Evolutionary conservation across 2,113 vertebrate species (phyloP).

Genomic region (Corapipo altera): DNA sequence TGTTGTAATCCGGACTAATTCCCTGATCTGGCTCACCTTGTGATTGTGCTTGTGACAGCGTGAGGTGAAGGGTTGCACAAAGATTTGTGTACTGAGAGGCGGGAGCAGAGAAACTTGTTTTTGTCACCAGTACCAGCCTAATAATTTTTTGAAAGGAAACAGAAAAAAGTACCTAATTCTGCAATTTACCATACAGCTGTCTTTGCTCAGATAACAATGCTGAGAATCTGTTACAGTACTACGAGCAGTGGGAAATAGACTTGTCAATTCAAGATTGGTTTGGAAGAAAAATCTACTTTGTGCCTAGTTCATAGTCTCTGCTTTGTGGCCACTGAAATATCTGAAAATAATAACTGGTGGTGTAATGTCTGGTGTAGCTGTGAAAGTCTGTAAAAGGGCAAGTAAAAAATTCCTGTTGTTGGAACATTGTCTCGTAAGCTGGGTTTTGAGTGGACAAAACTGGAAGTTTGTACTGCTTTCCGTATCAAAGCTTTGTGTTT

Average conservation of each 20-base stretch:
- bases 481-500: not conserved
- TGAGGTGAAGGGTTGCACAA: not conserved
- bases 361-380: too few relatives aligned
- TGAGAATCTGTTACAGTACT: not conserved
- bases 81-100: not conserved
- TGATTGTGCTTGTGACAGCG: not conserved
- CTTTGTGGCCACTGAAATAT: not conserved
- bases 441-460: not conserved
- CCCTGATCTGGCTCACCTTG: constrained; percentile 44
- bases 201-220: not conserved
- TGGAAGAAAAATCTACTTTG: not conserved
- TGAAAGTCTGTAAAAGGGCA: too few relatives aligned
- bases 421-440: not conserved
- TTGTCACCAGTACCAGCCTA: not conserved
- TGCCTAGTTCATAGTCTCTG: not conserved
- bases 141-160: not conserved
- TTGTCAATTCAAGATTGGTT: not conserved
- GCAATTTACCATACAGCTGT: accelerated
- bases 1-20: constrained; percentile 50
- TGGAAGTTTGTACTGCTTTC: not conserved
- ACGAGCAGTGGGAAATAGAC: not conserved
- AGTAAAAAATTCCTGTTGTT: not conserved
- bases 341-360: not conserved
- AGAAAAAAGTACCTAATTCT: not conserved
- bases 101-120: not conserved